phyloP scores from a whole-genome alignment of 2,797 vertebrate genomes.

The Triplophysa yarkandensis region DNA sequence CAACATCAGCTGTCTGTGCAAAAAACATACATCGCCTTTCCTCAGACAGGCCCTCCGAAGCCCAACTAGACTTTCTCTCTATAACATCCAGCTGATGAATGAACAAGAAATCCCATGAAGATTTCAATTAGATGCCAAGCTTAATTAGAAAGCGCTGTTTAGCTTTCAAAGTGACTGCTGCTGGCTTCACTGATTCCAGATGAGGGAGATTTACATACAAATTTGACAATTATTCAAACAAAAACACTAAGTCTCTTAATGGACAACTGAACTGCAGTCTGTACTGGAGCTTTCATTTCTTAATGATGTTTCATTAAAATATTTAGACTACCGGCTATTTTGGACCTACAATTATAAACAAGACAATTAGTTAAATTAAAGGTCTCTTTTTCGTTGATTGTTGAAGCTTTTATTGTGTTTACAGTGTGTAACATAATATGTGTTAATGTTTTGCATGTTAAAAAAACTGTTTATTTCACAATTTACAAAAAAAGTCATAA shows the following conservation, averaged over 20 bases:
- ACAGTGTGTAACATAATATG: too few species aligned
- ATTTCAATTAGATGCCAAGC: constrained; percentile 1
- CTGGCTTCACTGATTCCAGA: constrained; percentile 8
- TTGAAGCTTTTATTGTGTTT: too few species aligned
- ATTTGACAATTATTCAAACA: constrained; percentile 20
- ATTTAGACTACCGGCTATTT: background rate
- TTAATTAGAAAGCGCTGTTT: constrained; percentile 26
- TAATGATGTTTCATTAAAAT: background rate
- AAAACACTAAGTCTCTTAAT: background rate
- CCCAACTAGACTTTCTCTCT: constrained; percentile 3
- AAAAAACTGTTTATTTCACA: too few species aligned
- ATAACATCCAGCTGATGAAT: constrained; percentile 13
- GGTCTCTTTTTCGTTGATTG: too few species aligned
- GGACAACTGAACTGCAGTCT: background rate
- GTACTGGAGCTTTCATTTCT: background rate
- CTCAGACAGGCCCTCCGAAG: constrained; percentile 3
- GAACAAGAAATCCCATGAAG: constrained; percentile 28
- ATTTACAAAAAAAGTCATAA: too few species aligned
- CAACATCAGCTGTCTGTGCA: constrained; percentile 37
- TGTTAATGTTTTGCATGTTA: too few species aligned
- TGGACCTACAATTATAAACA: background rate
- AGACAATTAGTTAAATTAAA: too few species aligned
- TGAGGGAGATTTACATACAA: constrained; percentile 28
- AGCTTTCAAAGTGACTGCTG: constrained; percentile 33
- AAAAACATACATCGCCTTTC: constrained; percentile 25